Base-by-base conservation (phyloP, 2,113 vertebrate genomes). In the Sceloporus tristichus region DNA sequence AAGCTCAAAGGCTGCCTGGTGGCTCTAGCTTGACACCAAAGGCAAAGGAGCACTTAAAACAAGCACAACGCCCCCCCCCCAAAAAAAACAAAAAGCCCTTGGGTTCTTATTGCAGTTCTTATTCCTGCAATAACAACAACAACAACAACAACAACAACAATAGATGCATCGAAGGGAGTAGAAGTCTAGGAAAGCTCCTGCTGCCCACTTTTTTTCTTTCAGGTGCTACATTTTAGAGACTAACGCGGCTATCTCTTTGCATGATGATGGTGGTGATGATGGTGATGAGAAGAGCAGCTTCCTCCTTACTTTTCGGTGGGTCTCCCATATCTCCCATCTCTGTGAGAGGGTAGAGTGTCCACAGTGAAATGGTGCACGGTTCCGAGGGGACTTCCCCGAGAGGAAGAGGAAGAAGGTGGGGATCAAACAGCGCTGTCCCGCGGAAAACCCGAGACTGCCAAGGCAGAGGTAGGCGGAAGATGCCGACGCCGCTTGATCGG, bases 241-340 rank as follows among this genome's bases (percentile, higher is more conserved):
- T 48, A 3, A 48, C 42, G 6, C 42, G 42, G 42, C 42, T 48
- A 48, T 48, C 3, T 48, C 42, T 48, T 48, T 48, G 42, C 42
- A 68, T 25, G 25, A 25, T 68, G 18, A 68, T 68, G 18, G 18
- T 68, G 23, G 23, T 66, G 23, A 66, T 66, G 21, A 94, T 95
- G 93, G 91, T 85, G 95, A 96, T 74, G 93, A 95, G 91, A 93
- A 88, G 92, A 90, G 95, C 77, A 92, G 94, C 76, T 91, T 93
- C 94, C 88, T 94, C 96, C 98, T 99, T 99, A 99, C 99, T 99
- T 99, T 99, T 99, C 97, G 98, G 98, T 95, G 98, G 98, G 94
- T 99, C 99, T 96, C 99, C 99, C 98, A 99, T 99, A 97, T 99
- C 99, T 98, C 99, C 99, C 98, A 99, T 99, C 96, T 98, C 98